These are phyloP conservation scores for Hafferia zeledoni DNA, from an alignment of 2,797 vertebrate species.

Conservation along the genomic window DNA sequence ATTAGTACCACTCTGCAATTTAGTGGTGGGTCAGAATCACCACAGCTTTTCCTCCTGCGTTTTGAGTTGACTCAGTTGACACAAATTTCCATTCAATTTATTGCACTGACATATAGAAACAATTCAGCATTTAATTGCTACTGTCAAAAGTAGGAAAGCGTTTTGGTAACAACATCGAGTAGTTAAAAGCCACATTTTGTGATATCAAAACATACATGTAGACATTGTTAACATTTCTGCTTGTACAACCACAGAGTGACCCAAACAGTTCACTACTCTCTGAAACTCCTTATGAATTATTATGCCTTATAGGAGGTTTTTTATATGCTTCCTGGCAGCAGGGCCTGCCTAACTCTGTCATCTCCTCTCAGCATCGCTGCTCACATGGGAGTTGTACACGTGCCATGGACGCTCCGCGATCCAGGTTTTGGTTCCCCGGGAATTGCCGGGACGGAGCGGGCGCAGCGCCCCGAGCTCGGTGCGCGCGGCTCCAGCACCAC, in stretches of 20 bases:
- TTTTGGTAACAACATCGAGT: neutral
- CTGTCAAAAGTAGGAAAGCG: rapidly evolving
- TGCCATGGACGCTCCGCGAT: too few species aligned
- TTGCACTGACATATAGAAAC: rapidly evolving
- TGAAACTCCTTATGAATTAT: rapidly evolving
- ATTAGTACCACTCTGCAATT: neutral
- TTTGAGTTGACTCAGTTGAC: neutral
- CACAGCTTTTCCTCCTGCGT: rapidly evolving
- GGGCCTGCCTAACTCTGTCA: rapidly evolving
- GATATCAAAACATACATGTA: rapidly evolving
- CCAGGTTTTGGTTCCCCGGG: rapidly evolving
- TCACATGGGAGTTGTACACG: too few species aligned
- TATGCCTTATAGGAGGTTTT: rapidly evolving
- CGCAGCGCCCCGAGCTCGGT: neutral
- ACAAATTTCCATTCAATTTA: rapidly evolving
- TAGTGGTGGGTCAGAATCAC: rapidly evolving
- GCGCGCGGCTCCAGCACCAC: neutral
- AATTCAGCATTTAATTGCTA: neutral
- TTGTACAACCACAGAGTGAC: rapidly evolving
- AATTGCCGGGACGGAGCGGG: neutral
- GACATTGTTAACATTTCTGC: rapidly evolving
- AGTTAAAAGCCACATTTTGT: rapidly evolving
- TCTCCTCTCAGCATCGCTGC: too few species aligned
- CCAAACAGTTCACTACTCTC: rapidly evolving
- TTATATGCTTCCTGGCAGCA: rapidly evolving